Evolutionary conservation across 2,797 vertebrate genomes (phyloP), one percentile per base, ranked within the genome.

Genomic region (Thamnophis elegans): DNA sequence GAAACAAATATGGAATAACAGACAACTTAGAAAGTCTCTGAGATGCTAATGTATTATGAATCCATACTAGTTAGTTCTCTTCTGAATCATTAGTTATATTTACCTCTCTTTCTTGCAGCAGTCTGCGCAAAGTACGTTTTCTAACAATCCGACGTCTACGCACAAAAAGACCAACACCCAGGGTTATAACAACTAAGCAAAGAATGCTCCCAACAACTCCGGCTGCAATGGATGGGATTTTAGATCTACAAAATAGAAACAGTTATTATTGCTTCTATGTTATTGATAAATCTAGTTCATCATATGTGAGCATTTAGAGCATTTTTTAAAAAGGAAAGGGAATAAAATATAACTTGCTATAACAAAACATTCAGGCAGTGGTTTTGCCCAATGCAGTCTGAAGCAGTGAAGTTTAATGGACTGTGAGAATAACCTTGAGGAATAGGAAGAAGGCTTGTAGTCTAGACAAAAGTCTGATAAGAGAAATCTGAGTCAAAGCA

Each of bases 61-160:
- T 54, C 47, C 32, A 54, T 85, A 12, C 12, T 32, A 87, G 89
- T 22, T 58, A 85, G 18, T 60, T 78, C 56, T 62, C 87, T 90
- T 92, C 20, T 60, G 88, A 82, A 88, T 9, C 13, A 25, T 25
- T 59, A 0, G 11, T 0, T 1, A 56, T 0, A 0, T 97, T 96
- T 92, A 99, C 99, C 98, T 99, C 98, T 95, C 98, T 98, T 96
- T 99, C 99, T 96, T 99, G 99, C 58, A 99, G 98, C 88, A 99
- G 97, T 88, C 99, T 97, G 85, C 99, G 98, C 95, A 98, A 97
- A 0, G 99, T 99, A 56, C 99, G 98, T 96, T 99, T 99, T 78
- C 98, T 97, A 96, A 98, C 98, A 6, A 99, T 99, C 96, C 98
- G 98, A 47, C 98, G 98, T 53, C 99, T 97, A 22, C 99, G 98